Conservation (phyloP, 2,888 invertebrate genomes). For the Proisotoma minuta region DNA sequence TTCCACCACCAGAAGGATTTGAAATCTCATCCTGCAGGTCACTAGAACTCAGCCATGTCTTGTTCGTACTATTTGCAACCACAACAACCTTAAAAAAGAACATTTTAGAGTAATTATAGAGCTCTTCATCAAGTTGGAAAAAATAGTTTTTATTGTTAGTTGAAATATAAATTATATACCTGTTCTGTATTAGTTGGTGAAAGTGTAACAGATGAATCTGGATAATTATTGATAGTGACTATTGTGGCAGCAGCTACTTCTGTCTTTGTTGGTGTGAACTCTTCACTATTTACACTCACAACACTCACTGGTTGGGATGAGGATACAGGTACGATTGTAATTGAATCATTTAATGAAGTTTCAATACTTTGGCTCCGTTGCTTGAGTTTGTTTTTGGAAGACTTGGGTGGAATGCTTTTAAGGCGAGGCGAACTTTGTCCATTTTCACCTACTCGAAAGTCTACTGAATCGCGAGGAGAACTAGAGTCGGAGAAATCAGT, state of each 20-base stretch:
- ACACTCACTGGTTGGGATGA: slow-evolving; percentile 37
- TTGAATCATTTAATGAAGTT: slow-evolving; percentile 27
- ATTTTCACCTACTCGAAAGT: no score
- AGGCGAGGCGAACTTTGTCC: no score
- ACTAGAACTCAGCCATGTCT: slow-evolving; percentile 57
- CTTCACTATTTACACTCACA: slow-evolving; percentile 44
- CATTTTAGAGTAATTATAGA: not conserved
- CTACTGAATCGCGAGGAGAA: no score
- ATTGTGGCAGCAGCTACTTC: slow-evolving; percentile 36
- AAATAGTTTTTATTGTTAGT: no score
- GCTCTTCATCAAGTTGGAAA: no score
- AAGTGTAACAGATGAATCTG: slow-evolving; percentile 23
- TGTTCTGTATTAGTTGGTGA: slow-evolving; percentile 36
- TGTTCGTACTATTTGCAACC: slow-evolving; percentile 71
- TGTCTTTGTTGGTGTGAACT: slow-evolving; percentile 37
- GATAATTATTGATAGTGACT: slow-evolving; percentile 40
- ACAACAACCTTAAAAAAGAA: slow-evolving; percentile 59
- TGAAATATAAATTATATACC: slow-evolving; percentile 15
- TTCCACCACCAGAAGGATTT: slow-evolving; percentile 18
- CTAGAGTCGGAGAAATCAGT: no score
- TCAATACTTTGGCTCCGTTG: not conserved
- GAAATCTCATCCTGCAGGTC: slow-evolving; percentile 38
- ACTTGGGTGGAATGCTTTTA: not conserved
- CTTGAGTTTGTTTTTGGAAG: not conserved
- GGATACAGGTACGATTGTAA: slow-evolving; percentile 46